Conservation (phyloP, 2,113 vertebrate species). For the Ictalurus furcatus region DNA sequence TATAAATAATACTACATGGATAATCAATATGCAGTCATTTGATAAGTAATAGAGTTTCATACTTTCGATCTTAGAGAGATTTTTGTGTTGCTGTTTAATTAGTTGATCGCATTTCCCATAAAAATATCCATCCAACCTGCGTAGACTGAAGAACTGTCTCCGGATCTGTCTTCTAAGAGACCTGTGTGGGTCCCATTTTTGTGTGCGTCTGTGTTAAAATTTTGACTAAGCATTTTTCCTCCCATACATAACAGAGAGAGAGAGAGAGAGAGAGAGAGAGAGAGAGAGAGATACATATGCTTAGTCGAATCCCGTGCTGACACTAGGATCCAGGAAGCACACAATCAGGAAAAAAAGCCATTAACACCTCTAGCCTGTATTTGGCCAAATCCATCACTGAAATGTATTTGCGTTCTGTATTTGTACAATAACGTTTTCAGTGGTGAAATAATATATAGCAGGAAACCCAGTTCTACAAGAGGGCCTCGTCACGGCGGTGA, state of each 20-base stretch:
- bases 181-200: background rate
- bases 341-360: background rate
- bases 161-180: background rate
- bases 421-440: slow-evolving; percentile 48
- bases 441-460: slow-evolving; percentile 47
- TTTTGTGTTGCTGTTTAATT: background rate
- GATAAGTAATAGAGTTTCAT: background rate
- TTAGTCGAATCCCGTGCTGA: background rate
- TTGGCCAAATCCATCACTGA: slow-evolving; percentile 45
- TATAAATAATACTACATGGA: background rate
- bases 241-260: background rate
- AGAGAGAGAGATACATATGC: background rate
- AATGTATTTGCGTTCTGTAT: slow-evolving; percentile 47
- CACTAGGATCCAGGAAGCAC: background rate
- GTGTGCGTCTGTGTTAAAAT: background rate
- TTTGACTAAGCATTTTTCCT: slow-evolving; percentile 20
- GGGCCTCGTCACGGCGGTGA: slow-evolving; percentile 33
- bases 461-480: slow-evolving; percentile 40
- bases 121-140: background rate
- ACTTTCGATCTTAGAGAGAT: background rate
- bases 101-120: background rate
- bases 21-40: background rate
- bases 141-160: background rate
- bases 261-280: too few relatives aligned
- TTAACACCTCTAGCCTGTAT: slow-evolving; percentile 23